Evolutionary conservation across 2,113 vertebrate species (phyloP).

Genomic region (Mustela lutreola): DNA sequence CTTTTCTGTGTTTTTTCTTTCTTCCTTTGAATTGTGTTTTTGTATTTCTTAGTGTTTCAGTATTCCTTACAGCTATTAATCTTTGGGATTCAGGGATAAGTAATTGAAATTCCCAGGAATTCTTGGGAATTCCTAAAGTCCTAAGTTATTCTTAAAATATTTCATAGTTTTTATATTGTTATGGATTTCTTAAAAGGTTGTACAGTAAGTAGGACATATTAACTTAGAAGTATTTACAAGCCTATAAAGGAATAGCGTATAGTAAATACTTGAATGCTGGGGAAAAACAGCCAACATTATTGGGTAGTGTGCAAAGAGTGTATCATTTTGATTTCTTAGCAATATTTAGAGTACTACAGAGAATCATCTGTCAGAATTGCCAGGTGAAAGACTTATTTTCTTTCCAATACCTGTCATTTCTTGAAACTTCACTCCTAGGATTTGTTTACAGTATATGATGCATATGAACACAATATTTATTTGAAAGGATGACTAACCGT

Average conservation of each 20-base stretch:
- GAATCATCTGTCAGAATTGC: not conserved
- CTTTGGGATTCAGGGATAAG: not conserved
- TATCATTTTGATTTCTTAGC: not conserved
- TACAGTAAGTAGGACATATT: not conserved
- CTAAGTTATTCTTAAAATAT: not conserved
- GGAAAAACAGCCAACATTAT: not conserved
- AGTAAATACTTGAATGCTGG: not conserved
- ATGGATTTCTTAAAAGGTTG: slow-evolving; percentile 2
- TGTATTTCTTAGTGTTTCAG: slow-evolving; percentile 3
- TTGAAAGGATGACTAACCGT: not conserved
- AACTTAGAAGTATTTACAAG: not conserved
- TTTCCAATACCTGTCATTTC: not conserved
- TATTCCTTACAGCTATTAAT: not conserved
- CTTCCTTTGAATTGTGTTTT: not conserved
- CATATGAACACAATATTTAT: not conserved
- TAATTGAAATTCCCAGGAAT: not conserved
- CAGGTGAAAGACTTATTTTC: slow-evolving; percentile 19
- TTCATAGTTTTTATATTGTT: not conserved
- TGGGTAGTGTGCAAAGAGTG: not conserved
- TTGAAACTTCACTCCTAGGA: not conserved
- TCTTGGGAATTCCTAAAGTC: not conserved
- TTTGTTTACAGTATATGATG: not conserved
- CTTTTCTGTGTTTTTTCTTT: slow-evolving; percentile 23
- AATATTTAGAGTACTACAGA: not conserved
- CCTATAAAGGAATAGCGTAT: not conserved